Percentiles rank a stretch among this genome's conserved stretches.
These are phyloP conservation scores for Sturmia bella DNA, from an alignment of 2,888 invertebrate genomes.

Conservation along the genomic window DNA sequence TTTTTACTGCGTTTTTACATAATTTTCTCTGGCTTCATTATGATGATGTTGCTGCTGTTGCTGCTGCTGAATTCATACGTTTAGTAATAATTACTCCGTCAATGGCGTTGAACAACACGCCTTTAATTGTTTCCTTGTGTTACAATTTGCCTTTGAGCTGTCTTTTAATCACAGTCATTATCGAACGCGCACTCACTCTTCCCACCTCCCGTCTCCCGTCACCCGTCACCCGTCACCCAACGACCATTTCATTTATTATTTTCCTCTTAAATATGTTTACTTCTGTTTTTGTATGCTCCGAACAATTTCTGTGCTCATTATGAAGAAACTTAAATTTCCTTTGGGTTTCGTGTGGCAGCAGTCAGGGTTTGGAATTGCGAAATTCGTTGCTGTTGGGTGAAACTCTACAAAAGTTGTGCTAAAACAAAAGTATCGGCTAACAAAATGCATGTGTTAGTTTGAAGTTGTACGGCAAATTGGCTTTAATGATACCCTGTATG, in stretches of 20 bases:
- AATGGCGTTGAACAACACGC: slow-evolving; percentile 68
- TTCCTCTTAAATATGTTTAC: slow-evolving; percentile 25
- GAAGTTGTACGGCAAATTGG: too few relatives aligned
- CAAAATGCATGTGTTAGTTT: too few relatives aligned
- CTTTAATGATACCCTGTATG: too few relatives aligned
- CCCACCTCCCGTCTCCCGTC: neutral
- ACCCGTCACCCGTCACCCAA: neutral
- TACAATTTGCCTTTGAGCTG: slow-evolving; percentile 68
- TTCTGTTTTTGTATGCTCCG: slow-evolving; percentile 4
- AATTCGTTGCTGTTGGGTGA: neutral
- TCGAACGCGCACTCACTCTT: slow-evolving; percentile 53
- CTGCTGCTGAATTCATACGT: slow-evolving; percentile 7
- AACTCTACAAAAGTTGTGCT: too few relatives aligned
- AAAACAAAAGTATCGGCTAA: too few relatives aligned
- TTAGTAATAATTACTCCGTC: slow-evolving; percentile 65
- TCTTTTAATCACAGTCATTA: slow-evolving; percentile 69
- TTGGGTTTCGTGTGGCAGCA: slow-evolving; percentile 29
- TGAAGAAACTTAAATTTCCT: slow-evolving; percentile 48
- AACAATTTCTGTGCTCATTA: slow-evolving; percentile 51
- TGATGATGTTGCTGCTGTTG: slow-evolving; percentile 10
- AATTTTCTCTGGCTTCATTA: slow-evolving; percentile 25
- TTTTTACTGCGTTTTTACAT: slow-evolving; percentile 16
- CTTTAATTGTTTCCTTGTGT: slow-evolving; percentile 69
- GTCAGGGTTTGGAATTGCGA: slow-evolving; percentile 38
- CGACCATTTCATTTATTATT: slow-evolving; percentile 19